A percentile compares a stretch with the other conserved stretches of the same genome.
Evolutionary conservation across 23 tunicate genomes (phyloP).

Genomic region (Trididemnum miniatum): DNA sequence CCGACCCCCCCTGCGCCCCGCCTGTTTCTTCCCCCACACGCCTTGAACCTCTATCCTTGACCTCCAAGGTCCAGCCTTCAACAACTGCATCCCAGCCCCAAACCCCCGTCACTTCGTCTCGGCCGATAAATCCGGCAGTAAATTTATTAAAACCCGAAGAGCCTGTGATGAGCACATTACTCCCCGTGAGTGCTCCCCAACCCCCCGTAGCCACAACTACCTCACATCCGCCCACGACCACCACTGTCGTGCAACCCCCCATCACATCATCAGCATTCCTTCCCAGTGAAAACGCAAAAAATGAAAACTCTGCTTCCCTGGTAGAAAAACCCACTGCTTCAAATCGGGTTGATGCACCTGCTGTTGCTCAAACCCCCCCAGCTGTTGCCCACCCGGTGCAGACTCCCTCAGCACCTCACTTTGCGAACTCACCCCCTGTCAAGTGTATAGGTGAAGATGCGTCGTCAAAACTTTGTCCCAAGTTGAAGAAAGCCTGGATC

Average conservation of each 20-base stretch:
- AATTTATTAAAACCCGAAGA: background rate
- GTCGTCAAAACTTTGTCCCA: constrained; percentile 14
- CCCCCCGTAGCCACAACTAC: background rate
- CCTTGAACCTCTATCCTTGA: background rate
- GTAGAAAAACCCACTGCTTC: background rate
- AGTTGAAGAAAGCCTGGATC: constrained; percentile 51
- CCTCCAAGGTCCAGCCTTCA: background rate
- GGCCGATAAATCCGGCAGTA: too few relatives aligned
- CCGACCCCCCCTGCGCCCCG: background rate
- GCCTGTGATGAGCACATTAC: too few relatives aligned
- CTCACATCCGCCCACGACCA: background rate
- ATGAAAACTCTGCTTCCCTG: too few relatives aligned
- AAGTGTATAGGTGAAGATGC: too few relatives aligned
- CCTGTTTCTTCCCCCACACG: background rate
- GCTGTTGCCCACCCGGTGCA: background rate
- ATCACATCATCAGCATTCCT: too few relatives aligned
- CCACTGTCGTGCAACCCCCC: background rate
- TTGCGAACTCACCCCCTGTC: too few relatives aligned
- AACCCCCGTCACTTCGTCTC: background rate
- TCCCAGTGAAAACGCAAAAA: too few relatives aligned
- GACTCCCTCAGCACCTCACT: background rate
- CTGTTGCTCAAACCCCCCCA: background rate
- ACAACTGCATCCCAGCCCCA: background rate
- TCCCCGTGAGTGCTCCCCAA: too few relatives aligned
- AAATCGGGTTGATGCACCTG: background rate